Conservation (phyloP, 2,797 vertebrate genomes). For the Setipinna tenuifilis region DNA sequence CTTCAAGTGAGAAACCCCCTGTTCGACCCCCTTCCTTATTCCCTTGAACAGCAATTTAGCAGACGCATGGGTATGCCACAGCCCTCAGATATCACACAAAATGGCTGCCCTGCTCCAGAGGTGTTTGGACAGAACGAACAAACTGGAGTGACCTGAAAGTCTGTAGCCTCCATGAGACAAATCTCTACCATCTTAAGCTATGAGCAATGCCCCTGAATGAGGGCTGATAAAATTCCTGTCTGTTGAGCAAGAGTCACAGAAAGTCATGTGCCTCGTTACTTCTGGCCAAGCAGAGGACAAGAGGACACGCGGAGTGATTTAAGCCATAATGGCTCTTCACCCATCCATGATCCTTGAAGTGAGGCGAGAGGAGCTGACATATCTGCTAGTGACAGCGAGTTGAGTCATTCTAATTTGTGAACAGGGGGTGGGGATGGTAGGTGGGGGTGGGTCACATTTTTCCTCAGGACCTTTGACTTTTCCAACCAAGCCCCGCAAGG, state of each 20-base stretch:
- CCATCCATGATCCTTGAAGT: slow-evolving; percentile 34
- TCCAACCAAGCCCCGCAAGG: slow-evolving; percentile 30
- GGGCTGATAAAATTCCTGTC: slow-evolving; percentile 22
- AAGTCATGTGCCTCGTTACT: slow-evolving; percentile 29
- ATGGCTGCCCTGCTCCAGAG: not conserved
- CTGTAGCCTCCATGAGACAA: not conserved
- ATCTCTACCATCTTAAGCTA: slow-evolving; percentile 6
- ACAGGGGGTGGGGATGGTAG: slow-evolving; percentile 9
- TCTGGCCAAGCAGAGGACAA: not conserved
- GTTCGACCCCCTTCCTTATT: slow-evolving; percentile 22
- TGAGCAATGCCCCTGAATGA: slow-evolving; percentile 10
- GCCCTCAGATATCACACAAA: slow-evolving; percentile 30
- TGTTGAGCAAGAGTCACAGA: slow-evolving; percentile 31
- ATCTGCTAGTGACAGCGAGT: slow-evolving; percentile 26
- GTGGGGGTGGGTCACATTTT: slow-evolving; percentile 28
- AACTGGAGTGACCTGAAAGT: not conserved
- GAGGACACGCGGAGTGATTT: slow-evolving; percentile 8
- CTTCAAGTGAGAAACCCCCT: slow-evolving; percentile 12
- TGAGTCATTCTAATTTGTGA: slow-evolving; percentile 48
- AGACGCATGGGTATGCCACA: slow-evolving; percentile 26
- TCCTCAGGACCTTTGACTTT: slow-evolving; percentile 40
- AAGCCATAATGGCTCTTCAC: slow-evolving; percentile 13
- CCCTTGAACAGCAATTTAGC: not conserved
- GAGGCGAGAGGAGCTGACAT: slow-evolving; percentile 36
- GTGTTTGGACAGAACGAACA: not conserved